phyloP scores from a whole-genome alignment of 2,797 vertebrate genomes.

The Xenopus petersii region DNA sequence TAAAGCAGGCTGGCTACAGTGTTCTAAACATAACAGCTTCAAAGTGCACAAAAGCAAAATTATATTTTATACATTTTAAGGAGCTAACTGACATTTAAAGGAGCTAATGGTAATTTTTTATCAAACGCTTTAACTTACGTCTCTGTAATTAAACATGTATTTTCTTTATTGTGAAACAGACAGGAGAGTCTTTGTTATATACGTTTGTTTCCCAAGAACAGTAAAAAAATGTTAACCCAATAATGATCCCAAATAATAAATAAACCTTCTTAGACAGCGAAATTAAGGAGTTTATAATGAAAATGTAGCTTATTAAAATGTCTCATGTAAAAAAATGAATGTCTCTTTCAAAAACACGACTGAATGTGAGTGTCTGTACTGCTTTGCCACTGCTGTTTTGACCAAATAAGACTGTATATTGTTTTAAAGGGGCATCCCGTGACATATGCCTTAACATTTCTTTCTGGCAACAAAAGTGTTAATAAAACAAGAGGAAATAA shows the following conservation, averaged over 20 bases:
- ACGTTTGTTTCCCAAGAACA: not conserved
- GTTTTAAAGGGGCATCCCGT: constrained; percentile 32
- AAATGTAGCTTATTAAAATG: not conserved
- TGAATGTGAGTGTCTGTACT: not conserved
- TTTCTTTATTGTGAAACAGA: not conserved
- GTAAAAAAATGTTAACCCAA: not conserved
- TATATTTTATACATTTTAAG: no score
- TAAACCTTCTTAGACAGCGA: not conserved
- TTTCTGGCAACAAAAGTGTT: constrained; percentile 41
- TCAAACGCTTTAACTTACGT: no score
- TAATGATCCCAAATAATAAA: constrained; percentile 5
- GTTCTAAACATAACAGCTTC: no score
- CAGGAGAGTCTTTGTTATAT: not conserved
- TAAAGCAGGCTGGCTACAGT: no score
- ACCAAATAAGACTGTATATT: constrained; percentile 32
- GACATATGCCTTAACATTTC: constrained; percentile 20
- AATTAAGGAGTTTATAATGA: not conserved
- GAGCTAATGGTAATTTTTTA: no score
- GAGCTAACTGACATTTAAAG: no score
- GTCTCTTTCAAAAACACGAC: not conserved
- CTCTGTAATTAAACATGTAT: no score
- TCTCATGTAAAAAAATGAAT: not conserved
- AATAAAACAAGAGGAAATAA: constrained; percentile 58
- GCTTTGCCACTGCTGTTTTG: not conserved
- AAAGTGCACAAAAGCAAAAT: no score